phyloP scores from a whole-genome alignment of 2,113 vertebrate genomes.

The Bujurquina vittata region DNA sequence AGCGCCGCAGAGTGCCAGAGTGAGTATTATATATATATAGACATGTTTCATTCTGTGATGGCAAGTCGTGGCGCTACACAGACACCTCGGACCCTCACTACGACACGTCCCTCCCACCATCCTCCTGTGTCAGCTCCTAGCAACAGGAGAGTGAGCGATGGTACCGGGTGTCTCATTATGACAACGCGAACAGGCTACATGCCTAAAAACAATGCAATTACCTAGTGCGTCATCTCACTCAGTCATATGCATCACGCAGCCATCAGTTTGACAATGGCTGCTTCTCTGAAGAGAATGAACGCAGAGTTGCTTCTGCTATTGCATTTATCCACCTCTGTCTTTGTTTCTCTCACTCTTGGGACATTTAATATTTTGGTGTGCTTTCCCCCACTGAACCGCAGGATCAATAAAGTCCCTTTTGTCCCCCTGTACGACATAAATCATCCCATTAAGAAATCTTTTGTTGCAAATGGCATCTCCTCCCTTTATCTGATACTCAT shows the following conservation, averaged over 20 bases:
- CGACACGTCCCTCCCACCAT: slow-evolving; percentile 4
- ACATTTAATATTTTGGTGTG: slow-evolving; percentile 4
- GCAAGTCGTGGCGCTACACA: slow-evolving; percentile 17
- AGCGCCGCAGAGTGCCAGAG: slow-evolving; percentile 1
- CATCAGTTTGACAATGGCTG: slow-evolving; percentile 7
- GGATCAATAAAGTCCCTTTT: slow-evolving; percentile 34
- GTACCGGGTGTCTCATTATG: slow-evolving; percentile 45
- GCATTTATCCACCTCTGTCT: background rate
- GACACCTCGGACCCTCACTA: slow-evolving; percentile 26
- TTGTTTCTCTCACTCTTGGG: background rate
- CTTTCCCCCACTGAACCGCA: slow-evolving; percentile 8
- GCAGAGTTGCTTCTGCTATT: background rate
- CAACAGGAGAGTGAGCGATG: slow-evolving; percentile 57
- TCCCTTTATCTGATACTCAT: slow-evolving; percentile 27
- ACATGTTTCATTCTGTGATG: slow-evolving; percentile 31
- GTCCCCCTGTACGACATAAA: slow-evolving; percentile 37
- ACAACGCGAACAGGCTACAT: slow-evolving; percentile 29
- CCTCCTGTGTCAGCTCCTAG: slow-evolving; percentile 56
- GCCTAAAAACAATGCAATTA: slow-evolving; percentile 55
- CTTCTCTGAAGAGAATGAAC: slow-evolving; percentile 25
- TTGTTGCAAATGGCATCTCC: slow-evolving; percentile 50
- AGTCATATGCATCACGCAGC: slow-evolving; percentile 7
- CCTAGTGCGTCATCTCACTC: slow-evolving; percentile 38
- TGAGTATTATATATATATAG: slow-evolving; percentile 36
- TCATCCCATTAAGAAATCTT: slow-evolving; percentile 66